phyloP scores from a whole-genome alignment of 2,888 invertebrate genomes.

The Volucella inflata region DNA sequence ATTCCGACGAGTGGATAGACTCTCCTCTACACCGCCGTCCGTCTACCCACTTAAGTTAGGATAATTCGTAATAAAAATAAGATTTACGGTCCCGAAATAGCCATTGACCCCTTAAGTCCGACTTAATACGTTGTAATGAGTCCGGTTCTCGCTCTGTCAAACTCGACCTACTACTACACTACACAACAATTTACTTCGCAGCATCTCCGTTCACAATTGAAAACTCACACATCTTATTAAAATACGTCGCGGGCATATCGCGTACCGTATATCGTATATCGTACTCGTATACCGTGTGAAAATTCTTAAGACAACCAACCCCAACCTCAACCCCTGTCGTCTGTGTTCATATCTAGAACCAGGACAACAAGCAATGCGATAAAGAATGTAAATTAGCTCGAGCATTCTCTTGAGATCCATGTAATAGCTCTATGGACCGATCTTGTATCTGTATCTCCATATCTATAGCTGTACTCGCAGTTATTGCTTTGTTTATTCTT shows the following conservation, averaged over 20 bases:
- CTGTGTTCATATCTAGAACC: constrained; percentile 12
- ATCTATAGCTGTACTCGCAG: background rate
- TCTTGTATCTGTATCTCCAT: background rate
- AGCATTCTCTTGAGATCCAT: constrained; percentile 48
- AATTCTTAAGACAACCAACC: constrained; percentile 50
- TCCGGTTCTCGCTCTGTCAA: constrained; percentile 38
- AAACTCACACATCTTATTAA: too few species aligned
- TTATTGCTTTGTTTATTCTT: constrained; percentile 31
- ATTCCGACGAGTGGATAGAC: constrained; percentile 34
- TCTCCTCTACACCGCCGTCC: background rate
- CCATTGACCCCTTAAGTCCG: constrained; percentile 70
- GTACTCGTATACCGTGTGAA: constrained; percentile 58
- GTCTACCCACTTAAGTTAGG: constrained; percentile 69
- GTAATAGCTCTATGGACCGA: constrained; percentile 53
- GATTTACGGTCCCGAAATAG: constrained; percentile 71
- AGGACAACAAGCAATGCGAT: constrained; percentile 56
- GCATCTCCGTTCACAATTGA: background rate
- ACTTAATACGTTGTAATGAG: constrained; percentile 64
- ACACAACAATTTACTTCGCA: background rate
- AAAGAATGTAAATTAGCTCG: constrained; percentile 70
- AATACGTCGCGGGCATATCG: too few species aligned
- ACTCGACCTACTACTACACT: too few species aligned
- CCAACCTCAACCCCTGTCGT: constrained; percentile 3
- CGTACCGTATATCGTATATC: background rate
- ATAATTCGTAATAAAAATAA: constrained; percentile 74